Evolutionary conservation across 1,140 invertebrate genomes (phyloP).

Genomic region (Delia radicum): DNA sequence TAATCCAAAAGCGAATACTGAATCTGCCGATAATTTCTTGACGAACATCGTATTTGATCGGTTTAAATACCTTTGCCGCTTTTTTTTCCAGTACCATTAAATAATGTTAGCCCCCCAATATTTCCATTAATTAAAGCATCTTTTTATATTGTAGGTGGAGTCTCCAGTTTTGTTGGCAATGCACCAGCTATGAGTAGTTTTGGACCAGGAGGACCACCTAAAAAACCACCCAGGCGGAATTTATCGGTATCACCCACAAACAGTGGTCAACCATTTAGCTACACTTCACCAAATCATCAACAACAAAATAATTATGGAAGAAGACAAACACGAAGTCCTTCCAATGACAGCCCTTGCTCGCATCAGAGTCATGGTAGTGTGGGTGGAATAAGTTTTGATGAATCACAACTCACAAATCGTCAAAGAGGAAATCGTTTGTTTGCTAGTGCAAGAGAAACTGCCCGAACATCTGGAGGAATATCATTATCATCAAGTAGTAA

Average conservation of each 20-base stretch:
- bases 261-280: slow-evolving; percentile 39
- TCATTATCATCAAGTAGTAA: slow-evolving; percentile 40
- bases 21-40: no score
- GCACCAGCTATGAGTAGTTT: slow-evolving; percentile 47
- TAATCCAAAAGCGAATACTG: no score
- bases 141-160: slow-evolving; percentile 31
- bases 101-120: no score
- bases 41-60: no score
- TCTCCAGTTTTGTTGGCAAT: slow-evolving; percentile 25
- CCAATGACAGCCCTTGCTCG: slow-evolving; percentile 47
- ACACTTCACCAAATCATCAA: slow-evolving; percentile 48
- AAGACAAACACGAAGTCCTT: slow-evolving; percentile 33
- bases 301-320: slow-evolving; percentile 31
- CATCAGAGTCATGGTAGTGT: slow-evolving; percentile 51
- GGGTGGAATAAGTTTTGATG: slow-evolving; percentile 50
- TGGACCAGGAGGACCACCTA: slow-evolving; percentile 75
- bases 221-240: slow-evolving; percentile 83
- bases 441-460: slow-evolving; percentile 48
- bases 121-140: no score
- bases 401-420: slow-evolving; percentile 41
- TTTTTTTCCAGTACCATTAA: no score
- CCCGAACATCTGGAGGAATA: slow-evolving; percentile 42
- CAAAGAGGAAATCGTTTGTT: slow-evolving; percentile 46
- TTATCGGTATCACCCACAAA: slow-evolving; percentile 74
- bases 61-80: no score